phyloP scores from a whole-genome alignment of 2,888 invertebrate genomes.

The Bruchidius siliquastri region DNA sequence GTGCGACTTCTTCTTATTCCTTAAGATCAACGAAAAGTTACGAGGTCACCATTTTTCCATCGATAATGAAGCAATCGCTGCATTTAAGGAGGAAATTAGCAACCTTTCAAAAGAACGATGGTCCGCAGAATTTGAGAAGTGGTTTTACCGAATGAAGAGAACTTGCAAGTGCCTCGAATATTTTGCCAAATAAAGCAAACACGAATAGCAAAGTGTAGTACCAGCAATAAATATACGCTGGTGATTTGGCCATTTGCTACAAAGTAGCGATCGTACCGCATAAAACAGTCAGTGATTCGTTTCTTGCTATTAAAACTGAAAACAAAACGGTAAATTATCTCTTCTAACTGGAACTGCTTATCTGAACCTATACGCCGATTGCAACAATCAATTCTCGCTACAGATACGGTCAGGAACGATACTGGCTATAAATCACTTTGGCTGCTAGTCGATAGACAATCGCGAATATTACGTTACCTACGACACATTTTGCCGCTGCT shows the following conservation, averaged over 20 bases:
- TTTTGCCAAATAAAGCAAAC: too few species aligned
- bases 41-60: too few species aligned
- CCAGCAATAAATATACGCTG: too few species aligned
- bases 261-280: neutral
- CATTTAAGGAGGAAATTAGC: too few species aligned
- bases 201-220: too few species aligned
- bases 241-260: neutral
- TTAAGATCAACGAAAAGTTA: too few species aligned
- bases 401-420: neutral
- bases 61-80: too few species aligned
- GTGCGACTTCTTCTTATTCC: too few species aligned
- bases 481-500: conserved; percentile 10
- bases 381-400: neutral
- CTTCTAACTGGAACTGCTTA: neutral
- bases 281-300: neutral
- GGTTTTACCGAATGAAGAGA: too few species aligned
- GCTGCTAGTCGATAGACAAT: conserved; percentile 7
- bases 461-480: conserved; percentile 16
- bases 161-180: too few species aligned
- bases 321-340: neutral
- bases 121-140: too few species aligned
- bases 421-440: neutral
- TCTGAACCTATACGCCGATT: neutral
- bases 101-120: too few species aligned
- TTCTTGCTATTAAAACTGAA: neutral